Base-by-base conservation (phyloP, 2,797 vertebrate species). In the Lepilemur septentrionalis region DNA sequence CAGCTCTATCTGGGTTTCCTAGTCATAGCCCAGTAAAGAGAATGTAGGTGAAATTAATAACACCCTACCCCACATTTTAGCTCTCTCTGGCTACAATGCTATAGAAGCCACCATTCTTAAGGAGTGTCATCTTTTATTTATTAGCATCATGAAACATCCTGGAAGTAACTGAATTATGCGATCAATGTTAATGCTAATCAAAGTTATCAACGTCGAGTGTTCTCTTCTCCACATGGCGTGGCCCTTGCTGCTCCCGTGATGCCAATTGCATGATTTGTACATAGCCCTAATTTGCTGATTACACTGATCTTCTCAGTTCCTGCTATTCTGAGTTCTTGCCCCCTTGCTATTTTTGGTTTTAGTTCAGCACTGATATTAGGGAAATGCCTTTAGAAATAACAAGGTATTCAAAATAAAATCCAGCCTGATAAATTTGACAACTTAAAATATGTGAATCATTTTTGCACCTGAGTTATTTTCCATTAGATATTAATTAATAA, bases 181-280 rank as follows among this genome's bases (percentile, higher is more conserved):
- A 97, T 97, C 96, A 87, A 93, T 94, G 96, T 97, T 92, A 98
- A 95, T 88, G 94, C 90, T 98, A 97, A 97, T 98, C 97, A 98
- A 97, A 98, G 96, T 98, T 97, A 97, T 95, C 97, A 97, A 95
- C 91, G 93, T 97, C 79, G 96, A 98, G 98, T 98, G 98, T 98
- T 97, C 97, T 97, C 97, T 96, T 98, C 96, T 98, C 94, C 65
- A 48, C 32, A 43, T 94, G 98, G 94, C 20, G 59, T 96, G 97
- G 23, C 55, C 96, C 98, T 98, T 89, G 98, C 98, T 98, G 97
- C 97, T 97, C 96, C 93, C 94, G 0, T 93, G 97, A 97, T 97
- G 97, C 97, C 98, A 98, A 97, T 93, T 97, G 97, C 84, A 94
- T 97, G 94, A 95, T 97, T 97, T 97, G 95, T 96, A 96, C 98